phyloP scores from a whole-genome alignment of 2,113 vertebrate species.

The Myotis yumanensis region DNA sequence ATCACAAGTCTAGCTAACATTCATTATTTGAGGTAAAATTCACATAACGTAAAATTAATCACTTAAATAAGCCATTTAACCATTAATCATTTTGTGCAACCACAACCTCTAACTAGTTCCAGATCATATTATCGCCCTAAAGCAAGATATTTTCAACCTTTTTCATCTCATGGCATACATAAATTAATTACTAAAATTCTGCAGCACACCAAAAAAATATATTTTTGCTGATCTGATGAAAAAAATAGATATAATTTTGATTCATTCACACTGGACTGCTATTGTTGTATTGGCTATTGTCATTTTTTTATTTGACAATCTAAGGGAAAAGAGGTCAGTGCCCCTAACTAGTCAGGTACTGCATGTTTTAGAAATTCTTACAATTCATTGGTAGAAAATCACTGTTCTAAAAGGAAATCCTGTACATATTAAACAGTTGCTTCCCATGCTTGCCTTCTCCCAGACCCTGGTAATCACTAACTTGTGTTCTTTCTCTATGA shows the following conservation, averaged over 20 bases:
- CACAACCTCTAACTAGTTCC: not conserved
- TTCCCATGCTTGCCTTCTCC: not conserved
- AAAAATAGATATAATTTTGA: not conserved
- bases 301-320: not conserved
- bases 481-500: not conserved
- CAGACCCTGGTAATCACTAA: not conserved
- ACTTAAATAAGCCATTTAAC: not conserved
- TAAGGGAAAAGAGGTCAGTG: not conserved
- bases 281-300: not conserved
- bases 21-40: not conserved
- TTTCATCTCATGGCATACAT: not conserved
- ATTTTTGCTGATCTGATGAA: not conserved
- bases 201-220: not conserved
- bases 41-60: conserved; percentile 1
- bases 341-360: not conserved
- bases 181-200: not conserved
- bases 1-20: not conserved
- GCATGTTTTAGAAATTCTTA: not conserved
- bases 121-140: not conserved
- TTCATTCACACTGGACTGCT: not conserved
- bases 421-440: not conserved
- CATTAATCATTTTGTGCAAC: not conserved
- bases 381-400: not conserved
- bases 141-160: not conserved
- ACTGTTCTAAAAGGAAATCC: not conserved